Base-by-base conservation (phyloP, 2,797 vertebrate species). In the Syngnathus rostellatus region DNA sequence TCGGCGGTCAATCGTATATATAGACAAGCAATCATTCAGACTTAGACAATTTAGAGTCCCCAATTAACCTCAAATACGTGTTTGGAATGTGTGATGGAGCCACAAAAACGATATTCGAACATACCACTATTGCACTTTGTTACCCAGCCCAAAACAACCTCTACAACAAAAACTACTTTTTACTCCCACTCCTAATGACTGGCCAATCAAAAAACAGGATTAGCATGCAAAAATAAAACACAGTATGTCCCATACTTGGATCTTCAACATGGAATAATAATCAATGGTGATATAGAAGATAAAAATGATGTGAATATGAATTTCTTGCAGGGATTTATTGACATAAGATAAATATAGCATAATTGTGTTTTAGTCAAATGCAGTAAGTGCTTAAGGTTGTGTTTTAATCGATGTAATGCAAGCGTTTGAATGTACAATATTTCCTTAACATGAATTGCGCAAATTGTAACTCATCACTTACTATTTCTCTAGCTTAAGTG, bases 391-490 rank as follows among this genome's bases (percentile, higher is more conserved):
- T 9, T 9, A n/a, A 2, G 54, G 2, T 25, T 59, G 16, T 37
- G 81, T 48, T 37, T 70, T 43, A 8, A 43, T 76, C 41, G 51
- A 66, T 64, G 65, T 75, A 68, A 74, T 46, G 21, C 51, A 81
- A 83, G 73, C 73, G 71, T 80, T 82, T 63, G 79, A 86, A 84
- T 86, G 85, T 89, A 31, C 31, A 31, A 31, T 31, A 85, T 71
- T 77, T 75, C 74, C 25, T 67, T 70, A 66, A 69, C 21, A 73
- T 21, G 69, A 72, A 25, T 68, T 58, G 45, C 62, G 50, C 21
- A 45, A 8, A 45, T 16, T 45, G 25, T 7, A 25, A 45, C 59
- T 21, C 60, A 45, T 23, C 9, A 2, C 11, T 14, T 41, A 25
- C 8, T 69, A 38, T 65, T 57, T 62, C 40, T 74, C 60, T 59